Conservation (phyloP, 1,140 invertebrate species). For the Nasonia longicornis region DNA sequence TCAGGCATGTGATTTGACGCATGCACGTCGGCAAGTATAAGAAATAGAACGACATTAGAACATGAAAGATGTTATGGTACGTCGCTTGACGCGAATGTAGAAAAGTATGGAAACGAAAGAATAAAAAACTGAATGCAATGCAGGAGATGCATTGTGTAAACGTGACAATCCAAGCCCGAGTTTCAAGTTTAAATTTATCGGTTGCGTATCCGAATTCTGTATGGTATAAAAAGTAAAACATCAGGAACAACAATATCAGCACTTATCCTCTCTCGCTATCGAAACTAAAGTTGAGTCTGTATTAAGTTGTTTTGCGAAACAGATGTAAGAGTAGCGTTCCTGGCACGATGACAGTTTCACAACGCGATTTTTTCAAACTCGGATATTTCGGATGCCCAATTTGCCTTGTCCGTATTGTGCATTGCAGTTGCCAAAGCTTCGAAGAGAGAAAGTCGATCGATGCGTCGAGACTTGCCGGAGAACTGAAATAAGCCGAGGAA, state of each 20-base stretch:
- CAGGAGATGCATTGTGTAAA: conserved; percentile 6
- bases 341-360: not conserved
- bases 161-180: conserved; percentile 35
- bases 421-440: conserved; percentile 43
- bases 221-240: not conserved
- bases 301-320: not conserved
- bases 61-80: not conserved
- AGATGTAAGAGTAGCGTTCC: not conserved
- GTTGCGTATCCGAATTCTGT: not conserved
- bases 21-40: not conserved
- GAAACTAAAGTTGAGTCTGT: not conserved
- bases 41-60: not conserved
- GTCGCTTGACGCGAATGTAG: not conserved
- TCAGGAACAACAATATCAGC: not conserved
- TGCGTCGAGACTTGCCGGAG: not conserved
- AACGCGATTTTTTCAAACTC: not conserved
- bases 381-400: conserved; percentile 16
- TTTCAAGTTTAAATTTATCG: conserved; percentile 29
- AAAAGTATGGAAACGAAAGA: not conserved
- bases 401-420: conserved; percentile 35
- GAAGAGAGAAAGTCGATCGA: conserved; percentile 13
- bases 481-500: conserved; percentile 13
- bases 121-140: conserved; percentile 13
- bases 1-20: conserved; percentile 1
- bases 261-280: not conserved